Conservation (phyloP, 2,888 invertebrate genomes). For the Euphydryas editha region DNA sequence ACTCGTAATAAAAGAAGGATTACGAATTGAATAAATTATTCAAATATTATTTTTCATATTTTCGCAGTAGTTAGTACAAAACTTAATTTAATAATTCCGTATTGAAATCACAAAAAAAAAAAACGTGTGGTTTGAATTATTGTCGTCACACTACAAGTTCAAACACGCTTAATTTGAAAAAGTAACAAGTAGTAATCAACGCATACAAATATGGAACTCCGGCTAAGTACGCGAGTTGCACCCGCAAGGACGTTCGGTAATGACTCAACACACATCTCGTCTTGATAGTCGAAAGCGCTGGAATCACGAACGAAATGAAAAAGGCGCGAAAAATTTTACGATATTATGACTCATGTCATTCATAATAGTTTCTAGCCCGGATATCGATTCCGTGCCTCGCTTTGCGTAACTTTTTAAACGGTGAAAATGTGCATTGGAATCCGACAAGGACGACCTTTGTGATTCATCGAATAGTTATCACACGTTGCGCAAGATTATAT, state of each 20-base stretch:
- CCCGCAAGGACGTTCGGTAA: slow-evolving; percentile 57
- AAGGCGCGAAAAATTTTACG: slow-evolving; percentile 21
- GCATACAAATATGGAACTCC: slow-evolving; percentile 48
- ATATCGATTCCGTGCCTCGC: slow-evolving; percentile 25
- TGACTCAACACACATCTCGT: slow-evolving; percentile 54
- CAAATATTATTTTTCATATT: too few species aligned
- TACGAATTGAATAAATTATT: too few species aligned
- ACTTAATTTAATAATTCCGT: too few species aligned
- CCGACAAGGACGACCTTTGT: slow-evolving; percentile 42
- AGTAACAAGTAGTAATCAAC: slow-evolving; percentile 44
- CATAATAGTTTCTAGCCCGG: slow-evolving; percentile 20
- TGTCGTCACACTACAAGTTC: not conserved
- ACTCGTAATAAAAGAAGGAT: too few species aligned
- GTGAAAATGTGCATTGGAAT: slow-evolving; percentile 46
- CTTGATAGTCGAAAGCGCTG: slow-evolving; percentile 38
- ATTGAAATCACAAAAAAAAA: not conserved
- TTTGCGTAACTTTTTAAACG: slow-evolving; percentile 31
- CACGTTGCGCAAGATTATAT: slow-evolving; percentile 9
- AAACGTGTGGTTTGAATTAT: not conserved
- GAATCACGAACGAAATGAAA: slow-evolving; percentile 21
- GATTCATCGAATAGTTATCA: slow-evolving; percentile 36
- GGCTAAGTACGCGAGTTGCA: slow-evolving; percentile 43
- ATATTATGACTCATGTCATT: slow-evolving; percentile 33
- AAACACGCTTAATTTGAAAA: slow-evolving; percentile 42
- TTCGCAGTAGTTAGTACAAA: not conserved